Evolutionary conservation across 2,113 vertebrate genomes (phyloP), one percentile per base, ranked within the genome.

Genomic region (Cichladusa arquata): DNA sequence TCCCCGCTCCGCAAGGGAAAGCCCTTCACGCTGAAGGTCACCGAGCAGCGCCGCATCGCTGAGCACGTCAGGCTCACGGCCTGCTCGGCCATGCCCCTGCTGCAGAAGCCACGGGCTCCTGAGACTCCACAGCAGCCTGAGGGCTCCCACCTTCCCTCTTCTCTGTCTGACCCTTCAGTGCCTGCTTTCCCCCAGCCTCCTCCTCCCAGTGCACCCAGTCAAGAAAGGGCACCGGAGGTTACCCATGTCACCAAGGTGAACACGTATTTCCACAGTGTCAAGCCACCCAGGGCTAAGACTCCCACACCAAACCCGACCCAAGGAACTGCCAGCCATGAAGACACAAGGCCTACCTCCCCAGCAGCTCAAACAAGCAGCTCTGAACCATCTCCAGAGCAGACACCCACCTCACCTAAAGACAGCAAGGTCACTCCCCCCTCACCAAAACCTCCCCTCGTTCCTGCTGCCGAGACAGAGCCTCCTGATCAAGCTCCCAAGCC

Each of bases 1-100:
- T 97, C 98, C 19, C 98, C 98, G 4, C 97, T 97, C 84, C 97
- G 97, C 8, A 96, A 72, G 65, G 86, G 97, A 70, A 96, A 85
- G 57, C 93, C 97, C 1, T 97, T 98, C 61, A 51, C 98, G 0
- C 96, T 97, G 82, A 97, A 96, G 73, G 96, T 98, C 17, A 77
- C 91, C 0, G 96, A 96, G 91, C 93, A 78, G 56, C 61, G 95
- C 36, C 93, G 96, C 66, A 95, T 97, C 6, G 96, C 93, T 0
- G 94, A 98, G 3, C 98, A 98, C 3, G 96, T 97, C 72, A 64
- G 15, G 34, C 70, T 96, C 64, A 84, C 92, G 0, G 66, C 65
- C 20, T 88, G 95, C 34, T 28, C 92, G 0, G 93, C 95, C 16
- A 18, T 88, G 19, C 79, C 93, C 20, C 81, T 86, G 3, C 58